Percentiles rank a stretch among this genome's conserved stretches.
Evolutionary conservation across 2,113 vertebrate species (phyloP).

Genomic region (Illadopsis cleaveri): DNA sequence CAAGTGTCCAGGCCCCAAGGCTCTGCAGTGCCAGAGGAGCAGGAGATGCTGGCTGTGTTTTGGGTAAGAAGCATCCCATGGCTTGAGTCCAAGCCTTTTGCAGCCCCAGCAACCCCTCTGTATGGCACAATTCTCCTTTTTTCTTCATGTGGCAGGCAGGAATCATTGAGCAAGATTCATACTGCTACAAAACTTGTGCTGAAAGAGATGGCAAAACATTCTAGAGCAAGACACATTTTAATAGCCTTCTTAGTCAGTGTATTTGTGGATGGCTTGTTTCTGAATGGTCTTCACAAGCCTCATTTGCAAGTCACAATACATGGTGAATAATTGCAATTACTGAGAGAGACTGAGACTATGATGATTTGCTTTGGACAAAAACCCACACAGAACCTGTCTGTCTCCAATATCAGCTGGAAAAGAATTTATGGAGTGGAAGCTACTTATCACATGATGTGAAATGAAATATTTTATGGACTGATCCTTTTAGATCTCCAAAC

Average conservation of each 20-base stretch:
- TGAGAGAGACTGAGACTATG: not conserved
- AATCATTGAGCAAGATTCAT: not conserved
- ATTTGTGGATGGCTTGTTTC: not conserved
- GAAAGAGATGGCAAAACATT: not conserved
- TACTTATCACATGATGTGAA: not conserved
- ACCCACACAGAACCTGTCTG: not conserved
- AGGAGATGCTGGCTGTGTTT: not conserved
- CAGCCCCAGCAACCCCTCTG: not conserved
- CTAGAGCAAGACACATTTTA: not conserved
- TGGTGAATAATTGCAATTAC: not conserved
- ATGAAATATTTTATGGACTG: not conserved
- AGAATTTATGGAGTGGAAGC: not conserved
- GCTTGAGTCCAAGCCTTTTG: not conserved
- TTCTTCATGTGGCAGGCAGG: not conserved
- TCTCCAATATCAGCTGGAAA: not conserved
- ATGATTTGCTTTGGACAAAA: not conserved
- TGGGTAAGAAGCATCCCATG: not conserved
- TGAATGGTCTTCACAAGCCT: not conserved
- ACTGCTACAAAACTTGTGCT: not conserved
- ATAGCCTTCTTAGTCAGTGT: not conserved
- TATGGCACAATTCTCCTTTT: not conserved
- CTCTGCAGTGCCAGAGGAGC: not conserved
- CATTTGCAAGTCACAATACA: not conserved
- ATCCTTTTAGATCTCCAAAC: not conserved
- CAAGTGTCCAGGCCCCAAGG: not conserved